These are phyloP conservation scores for Homalodisca vitripennis DNA, from an alignment of 1,140 invertebrate genomes.

Conservation along the genomic window DNA sequence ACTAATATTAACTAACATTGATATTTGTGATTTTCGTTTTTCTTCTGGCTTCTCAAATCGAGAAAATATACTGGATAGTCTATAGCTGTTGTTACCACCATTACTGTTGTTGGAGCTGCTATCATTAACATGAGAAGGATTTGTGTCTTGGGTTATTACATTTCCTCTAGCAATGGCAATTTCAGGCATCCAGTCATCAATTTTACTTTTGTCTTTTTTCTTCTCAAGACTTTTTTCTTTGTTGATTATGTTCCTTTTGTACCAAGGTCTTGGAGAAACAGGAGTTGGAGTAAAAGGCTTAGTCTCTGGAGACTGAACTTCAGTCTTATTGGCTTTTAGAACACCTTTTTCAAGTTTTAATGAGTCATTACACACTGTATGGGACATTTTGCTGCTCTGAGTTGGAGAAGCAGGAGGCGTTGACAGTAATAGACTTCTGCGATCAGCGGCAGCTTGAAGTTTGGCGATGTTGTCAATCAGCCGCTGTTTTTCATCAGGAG, in stretches of 20 bases:
- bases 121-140: no score
- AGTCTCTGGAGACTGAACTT: constrained; percentile 32
- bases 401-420: constrained; percentile 24
- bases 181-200: constrained; percentile 43
- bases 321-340: constrained; percentile 45
- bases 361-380: constrained; percentile 48
- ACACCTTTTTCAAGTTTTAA: constrained; percentile 52
- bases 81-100: neutral
- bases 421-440: constrained; percentile 13
- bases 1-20: constrained; percentile 74
- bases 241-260: constrained; percentile 53
- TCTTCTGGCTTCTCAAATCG: constrained; percentile 46
- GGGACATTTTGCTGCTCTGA: constrained; percentile 22
- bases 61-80: constrained; percentile 39
- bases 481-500: constrained; percentile 37
- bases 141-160: constrained; percentile 43
- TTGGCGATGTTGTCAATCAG: constrained; percentile 39
- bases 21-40: constrained; percentile 60
- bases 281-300: constrained; percentile 41
- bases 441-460: constrained; percentile 39
- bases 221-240: constrained; percentile 38
- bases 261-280: constrained; percentile 62
- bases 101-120: neutral
- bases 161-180: constrained; percentile 38
- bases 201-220: constrained; percentile 39